These are phyloP conservation scores for Drosophila cardini DNA, from an alignment of 1,140 invertebrate species.

Conservation along the genomic window DNA sequence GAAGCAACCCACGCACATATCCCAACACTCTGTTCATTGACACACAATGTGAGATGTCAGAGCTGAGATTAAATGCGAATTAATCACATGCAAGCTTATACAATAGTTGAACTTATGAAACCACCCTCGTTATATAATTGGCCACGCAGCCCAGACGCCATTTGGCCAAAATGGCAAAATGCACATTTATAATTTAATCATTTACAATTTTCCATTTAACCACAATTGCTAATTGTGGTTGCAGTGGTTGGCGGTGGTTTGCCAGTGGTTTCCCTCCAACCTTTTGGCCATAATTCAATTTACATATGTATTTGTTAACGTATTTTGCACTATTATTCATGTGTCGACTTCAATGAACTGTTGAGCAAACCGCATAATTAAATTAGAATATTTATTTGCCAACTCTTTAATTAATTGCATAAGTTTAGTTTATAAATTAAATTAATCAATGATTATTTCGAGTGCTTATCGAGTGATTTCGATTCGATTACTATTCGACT, in stretches of 20 bases:
- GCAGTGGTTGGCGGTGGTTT: too few species aligned
- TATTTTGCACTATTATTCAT: neutral
- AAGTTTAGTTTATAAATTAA: slow-evolving; percentile 1
- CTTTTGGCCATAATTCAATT: slow-evolving; percentile 19
- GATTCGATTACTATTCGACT: slow-evolving; percentile 10
- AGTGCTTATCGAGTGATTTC: neutral
- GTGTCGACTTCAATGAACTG: slow-evolving; percentile 5
- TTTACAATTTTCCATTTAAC: slow-evolving; percentile 1
- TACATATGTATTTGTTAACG: slow-evolving; percentile 18
- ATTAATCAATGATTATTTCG: slow-evolving; percentile 3
- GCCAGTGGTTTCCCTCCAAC: slow-evolving; percentile 22
- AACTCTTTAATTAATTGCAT: slow-evolving; percentile 19
- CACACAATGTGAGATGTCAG: slow-evolving; percentile 5
- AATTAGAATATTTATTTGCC: slow-evolving; percentile 21
- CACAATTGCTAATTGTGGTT: slow-evolving; percentile 29
- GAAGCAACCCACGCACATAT: slow-evolving; percentile 2
- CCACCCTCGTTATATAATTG: slow-evolving; percentile 10
- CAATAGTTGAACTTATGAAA: slow-evolving; percentile 12
- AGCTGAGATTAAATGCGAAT: slow-evolving; percentile 4
- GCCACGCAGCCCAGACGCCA: neutral
- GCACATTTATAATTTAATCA: slow-evolving; percentile 11
- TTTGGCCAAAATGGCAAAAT: slow-evolving; percentile 11
- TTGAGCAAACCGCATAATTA: slow-evolving; percentile 20
- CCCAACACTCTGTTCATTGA: neutral
- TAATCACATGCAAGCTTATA: neutral